A percentile compares a stretch with the other conserved stretches of the same genome.
Conservation (phyloP, 2,113 vertebrate species). For the Vimba vimba region DNA sequence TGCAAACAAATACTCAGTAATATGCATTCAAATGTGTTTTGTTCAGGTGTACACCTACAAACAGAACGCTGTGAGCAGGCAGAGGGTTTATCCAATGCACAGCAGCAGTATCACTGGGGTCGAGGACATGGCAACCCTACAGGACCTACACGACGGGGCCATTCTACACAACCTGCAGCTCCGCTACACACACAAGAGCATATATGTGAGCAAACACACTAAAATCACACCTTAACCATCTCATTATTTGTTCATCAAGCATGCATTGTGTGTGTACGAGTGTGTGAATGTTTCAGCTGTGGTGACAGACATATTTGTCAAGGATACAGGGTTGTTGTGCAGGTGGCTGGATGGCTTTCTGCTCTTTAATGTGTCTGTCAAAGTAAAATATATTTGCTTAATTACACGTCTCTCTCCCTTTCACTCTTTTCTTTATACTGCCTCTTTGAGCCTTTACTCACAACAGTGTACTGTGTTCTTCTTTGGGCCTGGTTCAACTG, state of each 20-base stretch:
- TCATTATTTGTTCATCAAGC: conserved; percentile 2
- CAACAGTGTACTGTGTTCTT: conserved; percentile 41
- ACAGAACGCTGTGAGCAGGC: conserved; percentile 88
- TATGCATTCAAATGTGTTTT: conserved; percentile 36
- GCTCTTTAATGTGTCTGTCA: conserved; percentile 18
- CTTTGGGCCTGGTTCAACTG: conserved; percentile 30
- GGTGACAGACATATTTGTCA: conserved; percentile 10
- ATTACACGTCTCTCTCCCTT: conserved; percentile 22
- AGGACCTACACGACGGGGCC: conserved; percentile 93
- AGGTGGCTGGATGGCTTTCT: conserved; percentile 41
- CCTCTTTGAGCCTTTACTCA: conserved; percentile 20
- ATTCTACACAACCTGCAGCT: conserved; percentile 94
- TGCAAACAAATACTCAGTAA: neutral
- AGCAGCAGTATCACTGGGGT: conserved; percentile 77
- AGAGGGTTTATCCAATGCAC: conserved; percentile 91
- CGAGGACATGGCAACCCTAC: conserved; percentile 91
- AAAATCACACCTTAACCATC: neutral
- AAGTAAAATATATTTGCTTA: conserved; percentile 37
- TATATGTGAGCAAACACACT: conserved; percentile 86
- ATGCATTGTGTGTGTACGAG: neutral
- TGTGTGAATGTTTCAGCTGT: conserved; percentile 4
- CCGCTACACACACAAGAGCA: conserved; percentile 86
- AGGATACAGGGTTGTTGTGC: conserved; percentile 37
- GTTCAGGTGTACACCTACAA: conserved; percentile 92
- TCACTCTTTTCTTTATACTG: conserved; percentile 13